phyloP scores from a whole-genome alignment of 2,797 vertebrate species.

The Spea hammondii region DNA sequence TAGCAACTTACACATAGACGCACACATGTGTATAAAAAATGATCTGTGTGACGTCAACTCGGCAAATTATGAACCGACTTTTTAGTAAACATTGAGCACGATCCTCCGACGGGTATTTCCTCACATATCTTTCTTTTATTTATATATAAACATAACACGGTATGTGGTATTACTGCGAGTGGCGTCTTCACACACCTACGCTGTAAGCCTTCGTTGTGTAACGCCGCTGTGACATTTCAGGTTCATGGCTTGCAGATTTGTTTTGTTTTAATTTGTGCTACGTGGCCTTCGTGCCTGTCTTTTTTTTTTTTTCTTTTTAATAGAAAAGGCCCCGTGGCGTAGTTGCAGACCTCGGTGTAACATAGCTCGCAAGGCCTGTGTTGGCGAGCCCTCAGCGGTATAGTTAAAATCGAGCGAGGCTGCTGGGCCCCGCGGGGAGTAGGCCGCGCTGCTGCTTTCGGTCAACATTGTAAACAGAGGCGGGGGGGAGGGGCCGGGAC shows the following conservation, averaged over 20 bases:
- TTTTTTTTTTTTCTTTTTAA: neutral
- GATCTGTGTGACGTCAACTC: too few relatives aligned
- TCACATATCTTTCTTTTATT: too few relatives aligned
- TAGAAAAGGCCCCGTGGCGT: too few relatives aligned
- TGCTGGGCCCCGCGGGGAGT: neutral
- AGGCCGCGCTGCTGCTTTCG: conserved; percentile 38
- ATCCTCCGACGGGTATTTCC: too few relatives aligned
- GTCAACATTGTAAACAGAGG: conserved; percentile 46
- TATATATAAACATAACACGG: too few relatives aligned
- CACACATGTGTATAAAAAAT: too few relatives aligned
- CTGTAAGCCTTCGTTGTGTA: neutral
- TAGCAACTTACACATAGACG: too few relatives aligned
- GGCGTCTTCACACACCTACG: neutral
- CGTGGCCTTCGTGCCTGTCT: neutral
- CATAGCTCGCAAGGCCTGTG: neutral
- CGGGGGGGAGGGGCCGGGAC: conserved; percentile 20
- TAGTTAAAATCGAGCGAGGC: conserved; percentile 26
- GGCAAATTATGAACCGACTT: too few relatives aligned
- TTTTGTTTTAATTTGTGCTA: neutral
- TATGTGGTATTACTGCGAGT: neutral
- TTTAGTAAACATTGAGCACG: too few relatives aligned
- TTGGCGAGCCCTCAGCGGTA: neutral
- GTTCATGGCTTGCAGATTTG: neutral
- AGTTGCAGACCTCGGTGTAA: too few relatives aligned
- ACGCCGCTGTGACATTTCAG: neutral